Evolutionary conservation across 2,888 invertebrate species (phyloP), one percentile per base, ranked within the genome.

Genomic region (Petrolisthes cinctipes): DNA sequence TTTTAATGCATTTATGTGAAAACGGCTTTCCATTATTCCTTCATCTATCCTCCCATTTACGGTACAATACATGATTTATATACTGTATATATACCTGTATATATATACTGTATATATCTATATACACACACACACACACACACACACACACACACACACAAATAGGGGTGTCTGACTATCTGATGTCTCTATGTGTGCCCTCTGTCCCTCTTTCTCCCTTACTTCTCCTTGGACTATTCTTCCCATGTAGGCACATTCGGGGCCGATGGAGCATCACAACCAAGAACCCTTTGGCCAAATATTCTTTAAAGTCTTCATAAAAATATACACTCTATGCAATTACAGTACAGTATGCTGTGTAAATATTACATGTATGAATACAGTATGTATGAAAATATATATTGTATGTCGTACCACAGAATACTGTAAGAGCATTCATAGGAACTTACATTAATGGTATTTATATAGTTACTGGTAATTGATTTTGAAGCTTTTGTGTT

Each of bases 1-100:
- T 71, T 68, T 68, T 68, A 82, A 53, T 68, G 82, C 68, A 82
- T 82, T 82, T 82, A 66, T 66, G 23, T 82, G 51, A 61, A 68
- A 66, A 82, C 66, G 17, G 54, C 53, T 79, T 51, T 9, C 78
- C 78, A 79, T 79, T 54, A 79, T 54, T 56, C n/a, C 78, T 56
- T 20, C 80, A 57, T 57, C 57, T 57, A 51, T 82, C 82, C 66
- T 82, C 9, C 53, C 61, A 37, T 37, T 17, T 82, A n/a, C 20
- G 56, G 78, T 79, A 56, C 56, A 79, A 79, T 79, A 56, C 54
- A 79, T 79, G 78, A 56, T 56, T 56, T 79, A 79, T 79, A 79
- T 79, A 79, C 53, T 54, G 78, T 53, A 56, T 54, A 53, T 79
- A 79, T n/a, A 78, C 56, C 37, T 53, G 78, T 54, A 79, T 53